These are phyloP conservation scores for Unio pictorum DNA, from an alignment of 2,888 invertebrate genomes.

Conservation along the genomic window DNA sequence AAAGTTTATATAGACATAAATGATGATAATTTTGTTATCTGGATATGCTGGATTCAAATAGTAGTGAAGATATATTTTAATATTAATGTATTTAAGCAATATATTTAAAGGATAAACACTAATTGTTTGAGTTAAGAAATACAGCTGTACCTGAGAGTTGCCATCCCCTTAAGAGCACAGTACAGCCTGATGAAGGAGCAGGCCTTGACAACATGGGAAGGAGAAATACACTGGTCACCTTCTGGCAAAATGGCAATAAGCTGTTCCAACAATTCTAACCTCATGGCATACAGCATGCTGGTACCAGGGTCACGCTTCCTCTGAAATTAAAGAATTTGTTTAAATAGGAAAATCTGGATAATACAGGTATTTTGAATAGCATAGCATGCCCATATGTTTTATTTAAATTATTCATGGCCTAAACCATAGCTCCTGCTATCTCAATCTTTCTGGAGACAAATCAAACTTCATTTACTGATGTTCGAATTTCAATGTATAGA, in stretches of 20 bases:
- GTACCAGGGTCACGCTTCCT: slow-evolving; percentile 52
- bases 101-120: not conserved
- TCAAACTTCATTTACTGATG: no score
- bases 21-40: no score
- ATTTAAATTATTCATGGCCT: no score
- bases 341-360: no score
- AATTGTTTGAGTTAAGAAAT: not conserved
- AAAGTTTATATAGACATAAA: no score
- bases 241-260: slow-evolving; percentile 59
- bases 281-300: slow-evolving; percentile 79
- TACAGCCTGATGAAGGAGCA: slow-evolving; percentile 91
- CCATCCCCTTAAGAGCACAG: slow-evolving; percentile 93
- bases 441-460: slow-evolving; percentile 27
- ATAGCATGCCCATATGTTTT: no score
- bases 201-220: slow-evolving; percentile 84
- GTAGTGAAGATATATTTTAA: no score
- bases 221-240: slow-evolving; percentile 71
- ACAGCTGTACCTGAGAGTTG: slow-evolving; percentile 83
- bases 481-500: no score
- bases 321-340: slow-evolving; percentile 31
- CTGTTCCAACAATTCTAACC: slow-evolving; percentile 77
- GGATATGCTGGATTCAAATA: no score
- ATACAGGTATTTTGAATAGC: no score
- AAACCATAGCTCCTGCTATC: no score
- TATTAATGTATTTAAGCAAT: no score